Evolutionary conservation across 2,113 vertebrate genomes (phyloP), one percentile per base, ranked within the genome.

Genomic region (Struthio camelus): DNA sequence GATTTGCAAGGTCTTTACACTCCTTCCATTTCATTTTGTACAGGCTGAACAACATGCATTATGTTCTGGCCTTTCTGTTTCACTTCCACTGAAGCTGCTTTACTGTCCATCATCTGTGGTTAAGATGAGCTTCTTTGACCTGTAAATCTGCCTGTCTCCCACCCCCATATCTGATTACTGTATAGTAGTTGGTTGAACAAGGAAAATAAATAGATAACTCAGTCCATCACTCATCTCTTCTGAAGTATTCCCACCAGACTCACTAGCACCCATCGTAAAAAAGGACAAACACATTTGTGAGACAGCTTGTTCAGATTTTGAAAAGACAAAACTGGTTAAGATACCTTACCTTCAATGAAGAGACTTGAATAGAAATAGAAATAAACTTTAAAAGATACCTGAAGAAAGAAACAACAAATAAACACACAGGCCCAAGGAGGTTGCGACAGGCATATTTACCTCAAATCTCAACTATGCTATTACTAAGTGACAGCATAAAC

Each of bases 281-380:
- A 40, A 66, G 65, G 24, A 64, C n/a, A 24, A 38, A 54, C 56
- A 46, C 3, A 18, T 27, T 28, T n/a, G 16, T 38, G 30, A 58
- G 9, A 34, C 23, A 66, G 25, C 10, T 40, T 75, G 38, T 7
- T 80, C 20, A 14, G 5, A 22, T 82, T 91, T 89, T 87, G 50
- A 58, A 78, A 87, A n/a, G 32, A 79, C 3, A 61, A 69, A 81
- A 10, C 7, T 3, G 1, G 14, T 50, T 81, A 32, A 1, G 1
- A 10, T 20, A 61, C 77, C 87, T 96, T 93, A 94, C 38, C 25
- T 95, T 94, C 85, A 85, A 5, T 73, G 91, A 95, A 71, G 38
- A 42, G 42, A 23, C 67, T 96, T 83, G 62, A 72, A 95, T 89
- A 91, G 92, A 96, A 97, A 6, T 80, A 53, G 30, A 28, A 6